These are phyloP conservation scores for Mormyrus proboscirostris DNA, from an alignment of 2,797 vertebrate species.

Conservation along the genomic window DNA sequence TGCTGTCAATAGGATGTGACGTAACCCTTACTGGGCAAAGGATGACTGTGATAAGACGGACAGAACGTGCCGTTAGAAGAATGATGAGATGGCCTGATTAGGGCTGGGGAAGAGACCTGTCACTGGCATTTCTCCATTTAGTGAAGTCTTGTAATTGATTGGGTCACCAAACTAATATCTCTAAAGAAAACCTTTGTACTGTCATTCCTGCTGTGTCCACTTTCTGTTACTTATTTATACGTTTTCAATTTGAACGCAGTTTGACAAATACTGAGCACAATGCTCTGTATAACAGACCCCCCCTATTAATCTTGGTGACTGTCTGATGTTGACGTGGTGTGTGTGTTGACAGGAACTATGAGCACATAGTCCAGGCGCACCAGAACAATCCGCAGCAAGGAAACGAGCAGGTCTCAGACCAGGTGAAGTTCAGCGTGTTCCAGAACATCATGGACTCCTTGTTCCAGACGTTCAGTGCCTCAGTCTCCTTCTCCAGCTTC, in stretches of 20 bases:
- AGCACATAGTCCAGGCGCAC: conserved; percentile 96
- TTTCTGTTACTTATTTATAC: not conserved
- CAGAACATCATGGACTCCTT: conserved; percentile 97
- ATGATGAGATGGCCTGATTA: not conserved
- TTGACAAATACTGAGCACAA: not conserved
- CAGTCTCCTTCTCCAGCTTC: conserved; percentile 84
- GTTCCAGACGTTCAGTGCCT: conserved; percentile 90
- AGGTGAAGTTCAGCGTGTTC: conserved; percentile 93
- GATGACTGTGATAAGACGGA: not conserved
- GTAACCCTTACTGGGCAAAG: not conserved
- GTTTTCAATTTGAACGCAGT: not conserved
- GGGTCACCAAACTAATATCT: not conserved
- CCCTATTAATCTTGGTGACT: not conserved
- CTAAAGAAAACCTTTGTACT: not conserved
- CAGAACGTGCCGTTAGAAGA: not conserved
- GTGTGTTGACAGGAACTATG: conserved; percentile 76
- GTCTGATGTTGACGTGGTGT: not conserved
- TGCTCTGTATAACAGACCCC: not conserved
- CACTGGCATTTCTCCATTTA: not conserved
- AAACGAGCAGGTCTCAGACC: conserved; percentile 85
- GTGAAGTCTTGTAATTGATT: not conserved
- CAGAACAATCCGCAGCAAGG: conserved; percentile 88
- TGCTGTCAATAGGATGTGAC: not conserved
- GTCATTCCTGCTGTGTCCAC: not conserved
- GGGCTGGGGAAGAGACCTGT: not conserved